These are phyloP conservation scores for Mesocentrotus franciscanus DNA, from an alignment of 53 echinoderm and acorn worm genomes.

Conservation along the genomic window DNA sequence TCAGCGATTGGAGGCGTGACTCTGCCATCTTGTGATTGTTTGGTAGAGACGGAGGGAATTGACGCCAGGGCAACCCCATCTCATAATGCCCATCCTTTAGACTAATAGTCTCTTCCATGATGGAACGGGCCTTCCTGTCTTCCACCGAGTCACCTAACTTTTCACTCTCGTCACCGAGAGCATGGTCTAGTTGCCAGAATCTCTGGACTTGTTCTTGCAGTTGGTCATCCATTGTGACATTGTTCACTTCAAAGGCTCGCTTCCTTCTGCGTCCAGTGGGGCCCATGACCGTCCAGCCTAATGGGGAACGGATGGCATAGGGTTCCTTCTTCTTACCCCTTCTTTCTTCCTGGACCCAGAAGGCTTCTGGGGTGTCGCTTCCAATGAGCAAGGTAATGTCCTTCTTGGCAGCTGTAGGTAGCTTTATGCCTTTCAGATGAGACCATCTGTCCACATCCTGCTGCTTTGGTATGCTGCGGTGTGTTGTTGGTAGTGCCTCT, in stretches of 20 bases:
- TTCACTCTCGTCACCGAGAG: slow-evolving; percentile 17
- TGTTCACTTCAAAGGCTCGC: not conserved
- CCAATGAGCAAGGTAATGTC: too few species aligned
- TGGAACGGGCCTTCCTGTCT: slow-evolving; percentile 66
- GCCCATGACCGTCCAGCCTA: too few species aligned
- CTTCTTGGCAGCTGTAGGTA: too few species aligned
- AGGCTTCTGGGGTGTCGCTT: too few species aligned
- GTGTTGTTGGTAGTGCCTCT: slow-evolving; percentile 67
- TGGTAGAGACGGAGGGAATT: slow-evolving; percentile 61
- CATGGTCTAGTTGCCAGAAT: slow-evolving; percentile 60
- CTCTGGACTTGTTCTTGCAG: slow-evolving; percentile 56
- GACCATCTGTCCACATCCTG: too few species aligned
- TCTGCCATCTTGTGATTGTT: slow-evolving; percentile 65
- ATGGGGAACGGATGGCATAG: too few species aligned
- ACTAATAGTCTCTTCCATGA: slow-evolving; percentile 63
- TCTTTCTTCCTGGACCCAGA: slow-evolving; percentile 70
- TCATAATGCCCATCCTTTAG: slow-evolving; percentile 72
- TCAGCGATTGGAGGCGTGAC: slow-evolving; percentile 60
- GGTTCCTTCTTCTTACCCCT: slow-evolving; percentile 71
- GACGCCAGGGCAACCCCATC: slow-evolving; percentile 70
- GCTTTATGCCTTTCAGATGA: too few species aligned
- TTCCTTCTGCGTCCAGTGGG: not conserved
- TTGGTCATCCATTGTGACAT: not conserved
- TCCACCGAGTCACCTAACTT: slow-evolving; percentile 66
- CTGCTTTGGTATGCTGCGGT: too few species aligned